Conservation (phyloP, 2,888 invertebrate genomes). For the Chrysolina americana region DNA sequence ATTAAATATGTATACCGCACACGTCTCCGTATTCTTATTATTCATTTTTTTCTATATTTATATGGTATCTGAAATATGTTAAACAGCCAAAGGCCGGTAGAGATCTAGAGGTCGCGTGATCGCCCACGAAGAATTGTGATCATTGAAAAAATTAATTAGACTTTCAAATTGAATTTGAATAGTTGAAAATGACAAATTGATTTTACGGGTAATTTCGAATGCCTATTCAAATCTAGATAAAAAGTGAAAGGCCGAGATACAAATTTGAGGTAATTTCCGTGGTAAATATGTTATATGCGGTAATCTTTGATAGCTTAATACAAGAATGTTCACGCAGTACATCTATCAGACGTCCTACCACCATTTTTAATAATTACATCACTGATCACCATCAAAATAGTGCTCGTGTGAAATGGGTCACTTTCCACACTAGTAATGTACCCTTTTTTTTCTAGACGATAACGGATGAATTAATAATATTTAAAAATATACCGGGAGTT, state of each 20-base stretch:
- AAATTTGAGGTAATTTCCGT: no score
- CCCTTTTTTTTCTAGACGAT: no score
- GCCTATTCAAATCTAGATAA: background rate
- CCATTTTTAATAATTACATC: no score
- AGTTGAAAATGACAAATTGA: background rate
- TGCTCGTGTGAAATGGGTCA: no score
- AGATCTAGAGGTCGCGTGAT: slow-evolving; percentile 38
- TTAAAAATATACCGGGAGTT: no score
- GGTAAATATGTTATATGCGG: no score
- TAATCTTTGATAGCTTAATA: no score
- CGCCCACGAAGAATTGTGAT: slow-evolving; percentile 59
- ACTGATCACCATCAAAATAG: no score
- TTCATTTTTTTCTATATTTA: slow-evolving; percentile 62
- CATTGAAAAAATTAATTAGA: slow-evolving; percentile 31
- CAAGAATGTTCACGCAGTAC: no score
- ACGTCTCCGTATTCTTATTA: slow-evolving; percentile 61
- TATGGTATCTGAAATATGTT: slow-evolving; percentile 62
- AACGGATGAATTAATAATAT: no score
- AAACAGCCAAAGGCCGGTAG: slow-evolving; percentile 51
- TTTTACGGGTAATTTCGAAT: background rate
- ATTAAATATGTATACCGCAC: slow-evolving; percentile 63
- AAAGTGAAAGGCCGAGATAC: background rate
- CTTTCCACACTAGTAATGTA: no score
- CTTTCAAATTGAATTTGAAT: background rate
- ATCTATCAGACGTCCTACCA: no score